Conservation (phyloP, 2,888 invertebrate genomes). For the Lampropteryx suffumata region DNA sequence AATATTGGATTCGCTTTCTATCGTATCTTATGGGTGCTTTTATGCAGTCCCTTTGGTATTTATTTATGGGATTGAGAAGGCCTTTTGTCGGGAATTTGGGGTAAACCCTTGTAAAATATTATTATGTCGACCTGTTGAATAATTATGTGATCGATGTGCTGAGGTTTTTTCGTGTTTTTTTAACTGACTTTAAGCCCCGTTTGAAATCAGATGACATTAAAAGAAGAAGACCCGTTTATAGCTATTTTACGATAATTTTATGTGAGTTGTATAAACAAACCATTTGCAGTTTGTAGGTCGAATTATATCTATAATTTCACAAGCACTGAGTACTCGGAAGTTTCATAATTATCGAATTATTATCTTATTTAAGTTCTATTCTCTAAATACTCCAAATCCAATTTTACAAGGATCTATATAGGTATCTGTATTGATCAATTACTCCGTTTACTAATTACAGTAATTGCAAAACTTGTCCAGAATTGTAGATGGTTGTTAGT, state of each 20-base stretch:
- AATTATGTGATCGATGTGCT: conserved; percentile 15
- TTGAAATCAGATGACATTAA: no score
- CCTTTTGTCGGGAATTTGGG: conserved; percentile 19
- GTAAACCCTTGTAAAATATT: conserved; percentile 18
- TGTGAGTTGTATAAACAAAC: no score
- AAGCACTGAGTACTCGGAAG: no score
- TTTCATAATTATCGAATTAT: no score
- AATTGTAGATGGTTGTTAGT: background rate
- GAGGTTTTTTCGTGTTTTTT: background rate
- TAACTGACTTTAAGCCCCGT: no score
- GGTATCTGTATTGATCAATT: background rate
- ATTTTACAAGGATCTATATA: no score
- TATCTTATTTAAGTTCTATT: no score
- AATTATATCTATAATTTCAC: no score
- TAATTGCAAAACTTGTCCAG: background rate
- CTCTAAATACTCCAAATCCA: background rate
- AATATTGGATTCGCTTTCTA: background rate
- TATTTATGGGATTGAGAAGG: conserved; percentile 13
- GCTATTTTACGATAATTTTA: no score
- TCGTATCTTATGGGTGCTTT: background rate
- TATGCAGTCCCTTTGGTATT: conserved; percentile 8
- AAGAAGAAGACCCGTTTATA: no score
- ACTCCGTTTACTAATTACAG: background rate
- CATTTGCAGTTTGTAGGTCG: no score
- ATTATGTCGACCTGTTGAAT: conserved; percentile 20